Evolutionary conservation across 2,113 vertebrate species (phyloP), one percentile per base, ranked within the genome.

Genomic region (Oophaga pumilio): DNA sequence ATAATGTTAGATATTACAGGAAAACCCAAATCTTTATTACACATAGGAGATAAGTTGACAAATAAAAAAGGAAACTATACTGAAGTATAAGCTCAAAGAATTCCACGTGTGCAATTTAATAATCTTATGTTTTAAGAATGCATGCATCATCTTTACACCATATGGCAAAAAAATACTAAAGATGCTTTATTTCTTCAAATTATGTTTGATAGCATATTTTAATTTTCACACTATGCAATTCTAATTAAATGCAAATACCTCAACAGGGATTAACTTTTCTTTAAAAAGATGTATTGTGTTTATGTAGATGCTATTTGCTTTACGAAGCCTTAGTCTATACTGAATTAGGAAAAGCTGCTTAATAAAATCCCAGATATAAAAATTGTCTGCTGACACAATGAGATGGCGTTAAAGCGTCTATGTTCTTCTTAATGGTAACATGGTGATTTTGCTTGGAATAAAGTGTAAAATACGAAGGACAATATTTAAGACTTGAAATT

Each of bases 231-330:
- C 86, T 82, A 87, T 87, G 86, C 86, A 64, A 76, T 87, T 87
- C 76, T 87, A 87, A 87, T 87, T 87, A 87, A 87, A 87, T 87
- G 86, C 86, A 87, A 87, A 87, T 87, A 82, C 86, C 69, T 87
- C 79, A 87, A 87, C 86, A 76, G 86, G 86, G 86, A 87, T 87
- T 87, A 87, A 87, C 79, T 87, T 82, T 87, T 82, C 69, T 33
- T 69, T 49, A 87, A 87, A 87, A 82, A 82, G 79, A 87, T 83
- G 79, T 64, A 84, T 88, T 88, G 81, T 88, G 80, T 88, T 83
- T 88, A 88, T 84, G 81, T 82, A 88, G 80, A 83, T 88, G 59
- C 86, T 88, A 68, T 88, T 88, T 88, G 69, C 80, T 88, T 68
- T 88, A 83, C 71, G 83, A 88, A 88, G 59, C 57, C 57, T 66